Evolutionary conservation across 2,797 vertebrate species (phyloP), one percentile per base, ranked within the genome.

Genomic region (Takifugu ocellatus): DNA sequence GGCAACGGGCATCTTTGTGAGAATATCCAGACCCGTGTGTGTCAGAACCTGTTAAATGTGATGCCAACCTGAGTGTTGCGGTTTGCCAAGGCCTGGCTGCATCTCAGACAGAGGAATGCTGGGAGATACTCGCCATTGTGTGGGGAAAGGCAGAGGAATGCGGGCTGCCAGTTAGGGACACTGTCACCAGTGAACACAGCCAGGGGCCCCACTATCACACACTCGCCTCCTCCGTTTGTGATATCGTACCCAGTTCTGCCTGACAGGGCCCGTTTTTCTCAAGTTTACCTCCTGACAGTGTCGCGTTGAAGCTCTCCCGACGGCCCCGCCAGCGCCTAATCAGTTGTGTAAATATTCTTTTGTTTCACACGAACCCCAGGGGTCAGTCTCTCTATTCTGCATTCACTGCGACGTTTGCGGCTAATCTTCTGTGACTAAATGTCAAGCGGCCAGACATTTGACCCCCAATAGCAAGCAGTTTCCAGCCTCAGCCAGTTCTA

Each of bases 141-240:
- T 61, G 63, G 72, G 82, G 84, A 79, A 78, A 87, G 86, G 83
- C 86, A 83, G 74, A 86, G 87, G 89, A 90, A 89, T 88, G 88
- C 84, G 77, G 79, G 81, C 82, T 79, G 53, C 79, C 51, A 68
- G 36, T 39, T 14, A 39, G 36, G 36, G 36, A 81, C 70, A 81
- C 82, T 72, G 77, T 81, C 82, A 83, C 84, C 80, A 83, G 70
- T 80, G 74, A 87, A 86, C 86, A 88, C 84, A 86, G 77, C 82
- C 85, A 84, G 81, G 78, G 85, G 85, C 81, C 78, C 77, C 57
- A 52, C 64, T 64, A 21, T 6, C 44, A 21, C 57, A 72, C 61
- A 9, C 61, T 67, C 51, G 58, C 66, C 56, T 11, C 66, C 56
- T 78, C 66, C 53, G 67, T 75, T 63, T 66, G 73, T 50, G 66